Conservation (phyloP, 2,888 invertebrate species). For the Plusia festucae region DNA sequence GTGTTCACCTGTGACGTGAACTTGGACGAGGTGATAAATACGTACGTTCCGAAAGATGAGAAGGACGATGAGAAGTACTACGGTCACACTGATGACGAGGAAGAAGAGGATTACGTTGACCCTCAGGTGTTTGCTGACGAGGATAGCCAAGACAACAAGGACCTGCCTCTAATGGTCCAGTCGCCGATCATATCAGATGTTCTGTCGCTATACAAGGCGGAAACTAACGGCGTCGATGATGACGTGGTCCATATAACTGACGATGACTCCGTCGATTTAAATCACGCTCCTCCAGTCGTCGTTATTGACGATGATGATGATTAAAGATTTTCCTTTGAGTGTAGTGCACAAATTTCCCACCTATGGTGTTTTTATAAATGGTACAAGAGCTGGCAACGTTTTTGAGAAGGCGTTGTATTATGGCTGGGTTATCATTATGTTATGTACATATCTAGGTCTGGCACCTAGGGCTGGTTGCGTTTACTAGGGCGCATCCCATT, state of each 20-base stretch:
- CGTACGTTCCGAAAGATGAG: conserved; percentile 80
- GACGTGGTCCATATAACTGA: conserved; percentile 69
- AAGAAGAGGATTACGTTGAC: conserved; percentile 61
- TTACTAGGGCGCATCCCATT: too few relatives aligned
- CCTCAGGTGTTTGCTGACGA: conserved; percentile 46
- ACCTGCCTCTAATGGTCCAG: conserved; percentile 56
- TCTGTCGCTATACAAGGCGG: conserved; percentile 76
- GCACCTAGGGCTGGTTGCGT: too few relatives aligned
- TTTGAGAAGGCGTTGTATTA: too few relatives aligned
- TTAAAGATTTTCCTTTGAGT: conserved; percentile 2
- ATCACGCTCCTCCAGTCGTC: conserved; percentile 64
- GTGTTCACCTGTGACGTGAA: conserved; percentile 80
- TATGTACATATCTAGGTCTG: too few relatives aligned
- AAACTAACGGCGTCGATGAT: conserved; percentile 50
- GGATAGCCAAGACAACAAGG: conserved; percentile 48
- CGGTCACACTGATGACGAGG: conserved; percentile 77
- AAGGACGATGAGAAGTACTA: conserved; percentile 84
- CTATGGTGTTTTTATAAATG: neutral
- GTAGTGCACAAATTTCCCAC: conserved; percentile 4
- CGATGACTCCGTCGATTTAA: conserved; percentile 71
- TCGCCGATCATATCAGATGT: conserved; percentile 85
- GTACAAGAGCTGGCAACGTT: too few relatives aligned
- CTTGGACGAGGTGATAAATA: conserved; percentile 73
- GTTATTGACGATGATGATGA: conserved; percentile 33
- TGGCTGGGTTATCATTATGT: too few relatives aligned